Evolutionary conservation across 2,113 vertebrate genomes (phyloP).

Genomic region (Chaenocephalus aceratus): DNA sequence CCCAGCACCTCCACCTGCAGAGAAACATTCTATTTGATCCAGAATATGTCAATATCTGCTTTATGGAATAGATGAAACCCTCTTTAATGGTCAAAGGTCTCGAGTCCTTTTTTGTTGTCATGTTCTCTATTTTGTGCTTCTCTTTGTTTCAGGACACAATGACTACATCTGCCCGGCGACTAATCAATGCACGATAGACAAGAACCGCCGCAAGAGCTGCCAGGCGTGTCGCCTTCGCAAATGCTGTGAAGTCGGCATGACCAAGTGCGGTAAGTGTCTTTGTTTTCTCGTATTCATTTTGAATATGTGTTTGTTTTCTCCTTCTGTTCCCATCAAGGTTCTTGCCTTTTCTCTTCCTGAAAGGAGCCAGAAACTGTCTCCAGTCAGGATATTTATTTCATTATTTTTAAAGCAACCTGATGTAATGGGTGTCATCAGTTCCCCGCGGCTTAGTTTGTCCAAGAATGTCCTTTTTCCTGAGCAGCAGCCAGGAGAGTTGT

Average conservation of each 20-base stretch:
- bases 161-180: slow-evolving; percentile 99
- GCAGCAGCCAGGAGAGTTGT: neutral
- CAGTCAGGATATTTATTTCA: neutral
- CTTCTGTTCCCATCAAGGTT: neutral
- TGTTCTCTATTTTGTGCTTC: neutral
- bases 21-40: too few relatives aligned
- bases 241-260: slow-evolving; percentile 98
- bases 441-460: neutral
- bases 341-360: neutral
- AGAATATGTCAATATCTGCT: too few relatives aligned
- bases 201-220: slow-evolving; percentile 98
- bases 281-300: neutral
- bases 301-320: neutral
- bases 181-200: slow-evolving; percentile 98
- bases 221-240: slow-evolving; percentile 97
- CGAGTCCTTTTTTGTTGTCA: neutral
- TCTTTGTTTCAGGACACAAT: slow-evolving; percentile 88
- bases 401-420: neutral
- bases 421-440: neutral
- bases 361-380: neutral
- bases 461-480: neutral
- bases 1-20: too few relatives aligned
- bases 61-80: too few relatives aligned
- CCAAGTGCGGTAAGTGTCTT: slow-evolving; percentile 90
- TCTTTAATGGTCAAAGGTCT: too few relatives aligned